Conservation (phyloP, 1,140 invertebrate species). For the Drosophila arawakana region DNA sequence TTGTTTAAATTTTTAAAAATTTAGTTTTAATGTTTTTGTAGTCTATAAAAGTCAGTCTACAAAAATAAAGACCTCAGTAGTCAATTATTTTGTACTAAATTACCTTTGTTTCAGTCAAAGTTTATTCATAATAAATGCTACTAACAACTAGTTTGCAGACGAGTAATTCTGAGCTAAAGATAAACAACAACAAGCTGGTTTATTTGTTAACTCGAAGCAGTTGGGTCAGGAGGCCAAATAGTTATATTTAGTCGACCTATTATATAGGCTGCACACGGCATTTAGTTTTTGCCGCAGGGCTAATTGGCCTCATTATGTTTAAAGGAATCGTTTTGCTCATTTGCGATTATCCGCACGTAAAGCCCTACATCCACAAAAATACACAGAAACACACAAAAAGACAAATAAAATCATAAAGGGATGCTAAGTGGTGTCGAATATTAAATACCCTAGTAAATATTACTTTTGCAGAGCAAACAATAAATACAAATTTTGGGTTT, state of each 20-base stretch:
- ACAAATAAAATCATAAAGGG: slow-evolving; percentile 15
- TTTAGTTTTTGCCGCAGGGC: slow-evolving; percentile 72
- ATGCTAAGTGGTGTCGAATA: neutral
- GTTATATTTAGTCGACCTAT: slow-evolving; percentile 67
- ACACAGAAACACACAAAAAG: slow-evolving; percentile 8
- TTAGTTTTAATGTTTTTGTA: no score
- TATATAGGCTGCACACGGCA: slow-evolving; percentile 73
- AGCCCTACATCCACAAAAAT: slow-evolving; percentile 46
- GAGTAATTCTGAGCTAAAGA: neutral
- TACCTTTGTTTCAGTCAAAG: no score
- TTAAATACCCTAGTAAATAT: neutral
- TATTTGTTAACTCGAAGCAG: neutral
- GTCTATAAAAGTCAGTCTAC: no score
- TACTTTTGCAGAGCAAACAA: no score
- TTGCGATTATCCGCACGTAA: slow-evolving; percentile 77
- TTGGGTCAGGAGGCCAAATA: neutral
- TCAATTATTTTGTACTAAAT: no score
- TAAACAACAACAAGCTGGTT: slow-evolving; percentile 2
- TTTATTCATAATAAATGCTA: no score
- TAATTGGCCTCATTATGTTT: slow-evolving; percentile 75
- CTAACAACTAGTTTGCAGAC: no score
- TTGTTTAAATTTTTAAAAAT: no score
- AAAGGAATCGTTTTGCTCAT: slow-evolving; percentile 65
- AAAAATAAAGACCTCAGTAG: no score
- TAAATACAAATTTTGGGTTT: no score